Evolutionary conservation across 2,888 invertebrate genomes (phyloP), one percentile per base, ranked within the genome.

Genomic region (Polydrusus pterygomalis): DNA sequence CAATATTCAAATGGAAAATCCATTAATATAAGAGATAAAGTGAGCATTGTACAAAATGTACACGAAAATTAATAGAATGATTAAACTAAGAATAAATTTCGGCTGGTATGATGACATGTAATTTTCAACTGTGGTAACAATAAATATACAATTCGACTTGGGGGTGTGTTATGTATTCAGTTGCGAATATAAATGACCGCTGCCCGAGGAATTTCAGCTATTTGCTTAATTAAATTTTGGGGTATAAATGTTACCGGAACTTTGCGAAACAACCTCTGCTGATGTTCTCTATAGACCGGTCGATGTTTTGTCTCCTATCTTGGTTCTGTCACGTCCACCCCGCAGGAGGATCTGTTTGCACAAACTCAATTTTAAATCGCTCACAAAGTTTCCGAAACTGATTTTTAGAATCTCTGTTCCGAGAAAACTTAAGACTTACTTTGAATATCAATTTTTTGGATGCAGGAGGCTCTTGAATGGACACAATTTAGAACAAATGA

Each of bases 171-270:
- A 83, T 82, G 83, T 81, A 84, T 83, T 84, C 83, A 83, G 80
- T 79, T 79, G 81, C 80, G 82, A 82, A 84, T 84, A 84, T 84
- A 84, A 84, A 84, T 84, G 84, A 84, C 84, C 83, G 82, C 78
- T 83, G 83, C 82, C 84, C 83, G 81, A 84, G 84, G 84, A 84
- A 84, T 84, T 83, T 81, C 82, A 84, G 83, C 82, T 82, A 84
- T 84, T 84, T 82, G 83, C 84, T 83, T 84, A 84, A 84, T 84
- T 84, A 84, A 84, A 84, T 84, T 84, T 83, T 15, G 81, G 82
- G 84, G 80, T 84, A 84, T 84, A 83, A 82, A 84, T 82, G 84
- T 82, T 83, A 83, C 80, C 81, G 80, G 81, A 83, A 83, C 80
- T 81, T 81, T 80, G 75, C 73, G 78, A 74, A 80, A 77, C 74